Percentiles rank a stretch among this genome's conserved stretches.
phyloP scores from a whole-genome alignment of 2,113 vertebrate genomes.

The Myotis lucifugus region DNA sequence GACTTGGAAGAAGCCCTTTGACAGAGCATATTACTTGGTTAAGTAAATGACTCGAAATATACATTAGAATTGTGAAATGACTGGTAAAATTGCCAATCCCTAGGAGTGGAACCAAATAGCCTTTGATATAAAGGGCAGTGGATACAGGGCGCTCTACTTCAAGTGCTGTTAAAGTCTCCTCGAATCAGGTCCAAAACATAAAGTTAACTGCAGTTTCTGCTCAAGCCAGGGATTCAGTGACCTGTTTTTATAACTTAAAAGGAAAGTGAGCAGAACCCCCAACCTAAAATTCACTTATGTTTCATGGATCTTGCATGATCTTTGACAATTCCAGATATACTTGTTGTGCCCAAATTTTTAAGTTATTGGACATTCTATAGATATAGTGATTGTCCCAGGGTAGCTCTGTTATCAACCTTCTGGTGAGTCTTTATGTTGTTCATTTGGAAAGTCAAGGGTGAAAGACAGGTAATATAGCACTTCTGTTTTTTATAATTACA shows the following conservation, averaged over 20 bases:
- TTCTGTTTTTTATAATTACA: slow-evolving; percentile 62
- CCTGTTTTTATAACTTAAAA: slow-evolving; percentile 17
- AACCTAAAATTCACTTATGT: background rate
- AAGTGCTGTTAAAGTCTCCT: slow-evolving; percentile 67
- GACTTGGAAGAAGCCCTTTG: slow-evolving; percentile 71
- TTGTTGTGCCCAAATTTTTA: slow-evolving; percentile 1
- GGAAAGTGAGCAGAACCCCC: slow-evolving; percentile 27
- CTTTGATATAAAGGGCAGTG: slow-evolving; percentile 63
- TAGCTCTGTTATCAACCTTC: background rate
- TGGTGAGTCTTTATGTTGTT: background rate
- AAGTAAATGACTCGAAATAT: slow-evolving; percentile 67
- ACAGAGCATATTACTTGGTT: slow-evolving; percentile 70
- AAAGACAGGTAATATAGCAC: slow-evolving; percentile 55
- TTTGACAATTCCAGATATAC: background rate
- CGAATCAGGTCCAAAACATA: slow-evolving; percentile 47
- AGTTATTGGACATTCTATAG: background rate
- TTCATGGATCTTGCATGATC: background rate
- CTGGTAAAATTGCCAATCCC: slow-evolving; percentile 71
- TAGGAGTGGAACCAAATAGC: slow-evolving; percentile 70
- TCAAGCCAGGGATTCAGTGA: background rate
- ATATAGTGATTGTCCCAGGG: slow-evolving; percentile 2
- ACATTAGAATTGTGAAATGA: slow-evolving; percentile 74
- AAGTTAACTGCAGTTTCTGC: slow-evolving; percentile 4
- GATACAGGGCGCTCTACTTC: slow-evolving; percentile 52
- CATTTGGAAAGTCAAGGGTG: slow-evolving; percentile 16